Base-by-base conservation (phyloP, 2,888 invertebrate species). In the Dryobotodes eremita region DNA sequence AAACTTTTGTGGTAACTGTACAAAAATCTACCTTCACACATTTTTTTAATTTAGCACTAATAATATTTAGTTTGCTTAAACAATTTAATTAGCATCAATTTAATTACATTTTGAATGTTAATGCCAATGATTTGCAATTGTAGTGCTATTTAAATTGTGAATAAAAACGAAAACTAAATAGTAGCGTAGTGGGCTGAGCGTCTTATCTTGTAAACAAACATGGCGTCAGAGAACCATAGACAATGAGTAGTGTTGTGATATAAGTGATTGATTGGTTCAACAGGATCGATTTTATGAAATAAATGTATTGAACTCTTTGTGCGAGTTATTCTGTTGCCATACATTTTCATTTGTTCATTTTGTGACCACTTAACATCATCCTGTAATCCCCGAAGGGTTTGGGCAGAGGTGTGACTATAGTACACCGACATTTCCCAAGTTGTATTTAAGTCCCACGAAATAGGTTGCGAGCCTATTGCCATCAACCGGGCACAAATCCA, bases 121-220 rank as follows among this genome's bases (percentile, higher is more conserved):
- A 26, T 46, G 15, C 2, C 23, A 80, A 31, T 42, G 31, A 57
- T 46, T 65, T 74, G 13, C 31, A 65, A 46, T 26, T 42, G 15
- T 36, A 64, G 17, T 46, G 48, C 8, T 17, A 1, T 61, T 79
- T 50, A n/a, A 66, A 57, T 62, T 59, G 20, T 42, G 11, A 55
- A 57, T 57, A 61, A 59, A 62, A 75, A 74, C 50, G 26, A 42
- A 31, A 69, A 68, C 50, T 26, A 70, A 75, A 65, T 66, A 73
- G 26, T 50, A 61, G 23, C 46, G 31, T 66, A 64, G 15, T 68
- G 69, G 42, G 70, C 23, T 26, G 50, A 77, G 10, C 59, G n/a
- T 69, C 75, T 71, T 86, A 84, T 78, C 86, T 70, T 77, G 71
- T 86, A 84, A 86, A 83, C 83, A 83, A 82, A 83, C 59, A 84